Evolutionary conservation across 2,113 vertebrate genomes (phyloP).

Genomic region (Gorsachius goisagi): DNA sequence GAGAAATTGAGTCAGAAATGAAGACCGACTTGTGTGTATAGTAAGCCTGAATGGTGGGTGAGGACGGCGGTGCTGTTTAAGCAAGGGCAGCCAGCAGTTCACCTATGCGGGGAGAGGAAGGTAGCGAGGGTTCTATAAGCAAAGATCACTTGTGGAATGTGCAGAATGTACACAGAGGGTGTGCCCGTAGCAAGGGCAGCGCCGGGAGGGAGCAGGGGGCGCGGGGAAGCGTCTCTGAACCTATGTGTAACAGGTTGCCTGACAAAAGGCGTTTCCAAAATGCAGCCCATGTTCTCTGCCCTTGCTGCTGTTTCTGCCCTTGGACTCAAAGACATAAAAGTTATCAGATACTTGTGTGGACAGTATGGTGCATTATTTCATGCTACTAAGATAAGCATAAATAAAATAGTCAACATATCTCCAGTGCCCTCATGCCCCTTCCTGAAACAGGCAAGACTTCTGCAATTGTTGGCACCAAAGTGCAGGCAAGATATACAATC

Average conservation of each 20-base stretch:
- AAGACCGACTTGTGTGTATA: background rate
- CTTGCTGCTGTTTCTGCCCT: background rate
- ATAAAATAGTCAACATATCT: background rate
- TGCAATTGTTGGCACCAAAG: slow-evolving; percentile 5
- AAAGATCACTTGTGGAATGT: slow-evolving; percentile 58
- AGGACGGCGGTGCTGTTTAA: background rate
- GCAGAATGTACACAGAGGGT: slow-evolving; percentile 59
- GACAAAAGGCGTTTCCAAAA: background rate
- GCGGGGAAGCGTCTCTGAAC: background rate
- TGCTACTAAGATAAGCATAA: background rate
- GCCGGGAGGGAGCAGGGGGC: background rate
- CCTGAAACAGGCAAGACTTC: background rate
- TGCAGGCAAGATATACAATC: background rate
- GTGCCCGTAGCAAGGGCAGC: background rate
- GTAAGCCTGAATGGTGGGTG: background rate
- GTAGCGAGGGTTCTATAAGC: slow-evolving; percentile 63
- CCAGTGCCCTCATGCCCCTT: background rate
- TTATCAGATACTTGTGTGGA: background rate
- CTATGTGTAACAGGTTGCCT: background rate
- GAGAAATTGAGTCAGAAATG: background rate
- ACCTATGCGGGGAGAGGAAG: slow-evolving; percentile 1
- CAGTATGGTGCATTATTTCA: background rate
- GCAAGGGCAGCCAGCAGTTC: background rate
- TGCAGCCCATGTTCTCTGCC: background rate
- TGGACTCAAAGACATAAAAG: background rate